These are phyloP conservation scores for Aldabrachelys gigantea DNA, from an alignment of 2,113 vertebrate genomes.

Conservation along the genomic window DNA sequence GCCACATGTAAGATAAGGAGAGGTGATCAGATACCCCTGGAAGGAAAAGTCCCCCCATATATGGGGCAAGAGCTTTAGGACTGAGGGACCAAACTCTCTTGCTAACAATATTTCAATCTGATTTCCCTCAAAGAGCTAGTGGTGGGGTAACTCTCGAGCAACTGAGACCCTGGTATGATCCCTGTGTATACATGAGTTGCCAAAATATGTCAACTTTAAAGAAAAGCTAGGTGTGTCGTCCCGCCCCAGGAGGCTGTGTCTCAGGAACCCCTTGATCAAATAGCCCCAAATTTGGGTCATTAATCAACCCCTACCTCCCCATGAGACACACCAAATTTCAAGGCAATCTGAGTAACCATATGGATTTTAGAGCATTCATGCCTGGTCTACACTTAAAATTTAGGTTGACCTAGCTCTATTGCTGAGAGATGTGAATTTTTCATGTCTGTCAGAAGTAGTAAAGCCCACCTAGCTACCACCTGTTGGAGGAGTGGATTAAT, in stretches of 20 bases:
- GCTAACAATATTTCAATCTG: not conserved
- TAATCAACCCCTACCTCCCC: not conserved
- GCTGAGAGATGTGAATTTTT: no score
- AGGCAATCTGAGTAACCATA: not conserved
- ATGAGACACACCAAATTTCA: not conserved
- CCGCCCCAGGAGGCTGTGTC: not conserved
- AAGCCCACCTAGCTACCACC: not conserved
- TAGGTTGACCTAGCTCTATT: not conserved
- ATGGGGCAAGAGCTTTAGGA: no score
- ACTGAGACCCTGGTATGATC: not conserved
- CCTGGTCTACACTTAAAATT: not conserved
- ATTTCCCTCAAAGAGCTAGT: not conserved
- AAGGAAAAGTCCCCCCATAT: no score
- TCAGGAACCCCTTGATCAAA: not conserved
- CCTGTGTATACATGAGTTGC: not conserved
- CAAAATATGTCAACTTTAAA: not conserved
- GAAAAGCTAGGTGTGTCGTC: no score
- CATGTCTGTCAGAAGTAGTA: no score
- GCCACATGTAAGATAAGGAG: no score
- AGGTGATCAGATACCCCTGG: no score
- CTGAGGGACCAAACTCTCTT: no score
- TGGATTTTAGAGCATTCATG: not conserved
- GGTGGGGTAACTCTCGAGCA: not conserved
- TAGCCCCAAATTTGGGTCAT: not conserved
- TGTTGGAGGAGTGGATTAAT: not conserved